Evolutionary conservation across 2,797 vertebrate species (phyloP), one percentile per base, ranked within the genome.

Genomic region (Danio tinwini): DNA sequence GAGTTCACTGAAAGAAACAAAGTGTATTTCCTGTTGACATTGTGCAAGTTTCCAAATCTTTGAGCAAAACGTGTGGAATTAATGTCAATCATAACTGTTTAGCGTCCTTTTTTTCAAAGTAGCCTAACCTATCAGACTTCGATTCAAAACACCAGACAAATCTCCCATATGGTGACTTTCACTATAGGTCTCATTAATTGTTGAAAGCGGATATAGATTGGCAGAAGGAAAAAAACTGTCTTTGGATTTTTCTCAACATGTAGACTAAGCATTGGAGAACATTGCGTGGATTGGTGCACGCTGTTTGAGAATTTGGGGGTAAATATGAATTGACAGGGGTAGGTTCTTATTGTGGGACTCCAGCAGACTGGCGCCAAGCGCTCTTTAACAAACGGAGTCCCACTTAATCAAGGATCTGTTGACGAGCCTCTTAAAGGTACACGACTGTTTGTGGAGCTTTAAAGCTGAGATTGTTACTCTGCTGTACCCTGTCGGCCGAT

Each of bases 281-380:
- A 83, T 69, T 77, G 72, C 76, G 59, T 88, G 84, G 49, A 82
- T 82, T 78, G 85, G 79, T 85, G 78, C 74, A 80, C 76, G 67
- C 84, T 87, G 85, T 87, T 92, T 91, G 91, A 90, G 86, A 88
- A 93, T 94, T 92, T 91, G 86, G 89, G 89, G 92, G 88, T 91
- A 93, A 95, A 96, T 95, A 91, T 89, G 90, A 96, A 95, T 94
- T 95, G 95, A 96, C 95, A 96, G 91, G 93, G 93, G 94, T 91
- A 91, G 92, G 92, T 92, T 93, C 93, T 96, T 93, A 92, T 93
- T 94, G 95, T 91, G 91, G 91, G 88, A 90, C 91, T 92, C 94
- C 93, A 92, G 93, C 94, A 91, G 93, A 92, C 95, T 96, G 96
- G 95, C 96, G 96, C 96, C 96, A 93, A 89, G 93, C 89, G 91